A percentile compares a stretch with the other conserved stretches of the same genome.
Evolutionary conservation across 2,888 invertebrate genomes (phyloP).

Genomic region (Noctuana brunneofusca): DNA sequence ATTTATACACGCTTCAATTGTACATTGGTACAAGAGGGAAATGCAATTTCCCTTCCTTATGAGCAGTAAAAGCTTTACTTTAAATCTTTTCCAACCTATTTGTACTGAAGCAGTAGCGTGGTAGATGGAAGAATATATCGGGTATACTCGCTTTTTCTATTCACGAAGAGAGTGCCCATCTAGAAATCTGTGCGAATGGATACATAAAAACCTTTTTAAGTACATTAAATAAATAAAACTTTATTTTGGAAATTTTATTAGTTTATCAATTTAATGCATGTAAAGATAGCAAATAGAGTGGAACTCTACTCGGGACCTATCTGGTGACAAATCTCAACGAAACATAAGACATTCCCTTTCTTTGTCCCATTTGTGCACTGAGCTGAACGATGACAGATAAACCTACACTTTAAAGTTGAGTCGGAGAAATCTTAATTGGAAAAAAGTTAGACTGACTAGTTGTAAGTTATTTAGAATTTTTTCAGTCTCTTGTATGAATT

Average conservation of each 20-base stretch:
- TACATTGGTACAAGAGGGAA: not conserved
- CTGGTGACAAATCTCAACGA: conserved; percentile 24
- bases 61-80: too few species aligned
- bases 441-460: not conserved
- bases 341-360: conserved; percentile 44
- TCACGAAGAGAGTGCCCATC: too few species aligned
- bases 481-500: not conserved
- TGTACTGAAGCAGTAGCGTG: too few species aligned
- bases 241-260: too few species aligned
- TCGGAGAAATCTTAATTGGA: conserved; percentile 14
- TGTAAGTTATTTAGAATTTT: not conserved
- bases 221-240: too few species aligned
- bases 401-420: conserved; percentile 10
- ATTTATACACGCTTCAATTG: not conserved
- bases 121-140: too few species aligned
- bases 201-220: too few species aligned
- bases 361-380: conserved; percentile 53
- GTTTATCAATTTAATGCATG: too few species aligned
- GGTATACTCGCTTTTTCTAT: too few species aligned
- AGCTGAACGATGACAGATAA: conserved; percentile 44
- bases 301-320: conserved; percentile 12
- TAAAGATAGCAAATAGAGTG: conserved; percentile 16
- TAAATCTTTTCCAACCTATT: too few species aligned
- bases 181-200: too few species aligned
- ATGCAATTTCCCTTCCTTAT: not conserved